Conservation (phyloP, 2,113 vertebrate species). For the Edolisoma coerulescens region DNA sequence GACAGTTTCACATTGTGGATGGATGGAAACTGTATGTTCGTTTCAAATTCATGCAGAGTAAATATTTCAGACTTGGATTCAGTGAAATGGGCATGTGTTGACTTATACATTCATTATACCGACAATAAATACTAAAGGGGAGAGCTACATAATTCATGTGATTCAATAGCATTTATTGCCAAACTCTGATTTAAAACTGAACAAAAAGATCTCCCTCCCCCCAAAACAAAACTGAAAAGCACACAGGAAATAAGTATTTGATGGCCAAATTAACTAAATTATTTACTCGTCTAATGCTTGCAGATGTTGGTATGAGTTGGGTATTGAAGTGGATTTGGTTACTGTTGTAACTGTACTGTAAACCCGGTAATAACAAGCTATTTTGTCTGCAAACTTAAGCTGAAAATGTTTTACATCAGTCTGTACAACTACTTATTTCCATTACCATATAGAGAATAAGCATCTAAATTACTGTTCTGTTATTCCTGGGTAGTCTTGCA, state of each 20-base stretch:
- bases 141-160: neutral
- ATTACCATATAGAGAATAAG: neutral
- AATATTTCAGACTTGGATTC: neutral
- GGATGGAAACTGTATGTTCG: neutral
- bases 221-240: neutral
- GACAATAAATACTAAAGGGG: neutral
- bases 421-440: neutral
- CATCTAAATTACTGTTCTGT: neutral
- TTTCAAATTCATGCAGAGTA: neutral
- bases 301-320: neutral
- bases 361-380: neutral
- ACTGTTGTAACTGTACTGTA: neutral
- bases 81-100: neutral
- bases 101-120: neutral
- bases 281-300: neutral
- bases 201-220: neutral
- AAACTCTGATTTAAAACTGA: neutral
- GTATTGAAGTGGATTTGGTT: neutral
- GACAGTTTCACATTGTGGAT: neutral
- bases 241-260: neutral
- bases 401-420: neutral
- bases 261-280: neutral
- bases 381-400: neutral
- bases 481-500: neutral
- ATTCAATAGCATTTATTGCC: neutral